Evolutionary conservation across 1,140 invertebrate species (phyloP).

Genomic region (Phocides pigmalion): DNA sequence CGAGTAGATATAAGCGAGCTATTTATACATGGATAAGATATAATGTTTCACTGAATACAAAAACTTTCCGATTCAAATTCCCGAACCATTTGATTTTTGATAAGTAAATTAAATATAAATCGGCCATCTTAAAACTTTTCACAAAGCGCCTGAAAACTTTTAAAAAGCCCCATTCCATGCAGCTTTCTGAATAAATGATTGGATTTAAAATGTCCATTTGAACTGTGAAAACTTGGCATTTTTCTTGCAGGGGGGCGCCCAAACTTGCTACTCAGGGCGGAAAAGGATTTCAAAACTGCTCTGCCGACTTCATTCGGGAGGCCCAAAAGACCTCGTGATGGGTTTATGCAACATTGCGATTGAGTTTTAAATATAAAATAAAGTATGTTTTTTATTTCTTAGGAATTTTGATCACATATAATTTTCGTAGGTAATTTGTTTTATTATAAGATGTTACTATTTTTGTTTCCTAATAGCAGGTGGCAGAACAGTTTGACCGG

Average conservation of each 20-base stretch:
- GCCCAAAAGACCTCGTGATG: constrained; percentile 2
- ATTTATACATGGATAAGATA: too few species aligned
- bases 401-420: too few species aligned
- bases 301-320: constrained; percentile 1
- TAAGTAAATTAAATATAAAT: constrained; percentile 29
- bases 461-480: too few species aligned
- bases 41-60: too few species aligned
- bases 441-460: too few species aligned
- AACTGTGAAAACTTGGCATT: constrained; percentile 28
- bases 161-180: constrained; percentile 29
- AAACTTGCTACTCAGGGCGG: constrained; percentile 20
- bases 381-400: background rate
- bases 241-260: constrained; percentile 20
- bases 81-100: constrained; percentile 15
- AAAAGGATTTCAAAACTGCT: constrained; percentile 18
- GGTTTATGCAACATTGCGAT: constrained; percentile 16
- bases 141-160: constrained; percentile 13
- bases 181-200: constrained; percentile 31
- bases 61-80: background rate
- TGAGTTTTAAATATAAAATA: constrained; percentile 12
- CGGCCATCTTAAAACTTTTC: constrained; percentile 18
- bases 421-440: too few species aligned
- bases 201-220: constrained; percentile 27
- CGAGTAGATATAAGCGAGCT: too few species aligned
- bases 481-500: too few species aligned